Conservation (phyloP, 2,113 vertebrate species). For the Pavo muticus region DNA sequence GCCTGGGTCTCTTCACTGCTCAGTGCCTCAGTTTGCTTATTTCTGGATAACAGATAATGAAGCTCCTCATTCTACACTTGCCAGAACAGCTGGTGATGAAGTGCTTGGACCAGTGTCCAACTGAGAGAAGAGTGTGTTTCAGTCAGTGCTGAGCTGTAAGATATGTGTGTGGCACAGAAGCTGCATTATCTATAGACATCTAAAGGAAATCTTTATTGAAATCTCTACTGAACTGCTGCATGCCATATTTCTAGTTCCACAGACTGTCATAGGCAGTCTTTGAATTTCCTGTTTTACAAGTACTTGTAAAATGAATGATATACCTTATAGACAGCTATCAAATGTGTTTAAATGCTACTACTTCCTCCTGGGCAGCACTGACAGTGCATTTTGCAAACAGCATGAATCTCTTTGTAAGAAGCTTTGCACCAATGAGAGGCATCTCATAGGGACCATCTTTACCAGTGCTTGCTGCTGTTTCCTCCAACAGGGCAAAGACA, state of each 20-base stretch:
- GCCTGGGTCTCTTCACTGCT: neutral
- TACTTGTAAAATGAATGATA: constrained; percentile 41
- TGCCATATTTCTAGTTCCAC: constrained; percentile 5
- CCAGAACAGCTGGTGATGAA: neutral
- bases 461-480: accelerated
- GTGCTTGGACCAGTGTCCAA: neutral
- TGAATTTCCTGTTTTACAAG: constrained; percentile 49
- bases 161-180: neutral
- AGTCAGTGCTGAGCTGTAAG: neutral
- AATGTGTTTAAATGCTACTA: neutral
- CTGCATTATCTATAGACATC: neutral
- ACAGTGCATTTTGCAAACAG: neutral
- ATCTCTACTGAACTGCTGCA: neutral
- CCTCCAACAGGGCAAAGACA: neutral
- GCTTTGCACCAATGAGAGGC: neutral
- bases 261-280: neutral
- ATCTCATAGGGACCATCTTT: neutral
- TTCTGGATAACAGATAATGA: neutral
- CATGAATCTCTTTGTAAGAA: neutral
- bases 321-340: constrained; percentile 38
- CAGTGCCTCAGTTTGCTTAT: neutral
- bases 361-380: neutral
- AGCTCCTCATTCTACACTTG: neutral
- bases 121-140: neutral
- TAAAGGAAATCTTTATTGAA: neutral